Evolutionary conservation across 2,888 invertebrate species (phyloP), one percentile per base, ranked within the genome.

Genomic region (Rhagonycha lutea): DNA sequence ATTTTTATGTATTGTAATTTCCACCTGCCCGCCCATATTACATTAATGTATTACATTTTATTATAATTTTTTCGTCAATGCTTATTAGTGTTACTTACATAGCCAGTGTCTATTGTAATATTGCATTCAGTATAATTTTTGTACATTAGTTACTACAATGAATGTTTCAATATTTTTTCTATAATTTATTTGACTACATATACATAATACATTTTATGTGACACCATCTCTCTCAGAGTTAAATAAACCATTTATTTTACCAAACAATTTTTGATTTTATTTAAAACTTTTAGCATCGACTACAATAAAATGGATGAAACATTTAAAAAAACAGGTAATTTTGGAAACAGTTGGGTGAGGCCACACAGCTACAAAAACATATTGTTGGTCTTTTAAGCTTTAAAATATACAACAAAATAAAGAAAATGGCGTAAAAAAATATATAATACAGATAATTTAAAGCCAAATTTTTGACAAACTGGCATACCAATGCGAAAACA

Each of bases 31-130:
- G 23, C 5, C 8, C 63, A 24, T 63, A 24, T 23, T 63, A 24
- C 63, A 24, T 63, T 24, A 24, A 63, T 63, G 24, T 32, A 32
- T 32, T 32, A 32, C 32, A 24, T 61, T 62, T 70, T 70, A 70
- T 63, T 24, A 63, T 63, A 23, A 24, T 24, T 63, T 69, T n/a
- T 69, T 69, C 24, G 32, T 69, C 24, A 12, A 60, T 69, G 60
- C 69, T 69, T 60, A 47, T 18, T 74, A 65, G 65, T 70, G 47
- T 32, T 78, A 78, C 78, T 78, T 78, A 78, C 73, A 67, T 78
- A 76, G 76, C 78, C 78, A 78, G 78, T 78, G 75, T 70, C 65
- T 73, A 73, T 61, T 71, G 23, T 63, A 63, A 24, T 24, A 18
- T 11, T 63, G 24, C 63, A 24, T 23, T 14, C 63, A 63, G 63